Percentiles rank a stretch among this genome's conserved stretches.
Evolutionary conservation across 2,113 vertebrate species (phyloP).

Genomic region (Oreochromis niloticus): DNA sequence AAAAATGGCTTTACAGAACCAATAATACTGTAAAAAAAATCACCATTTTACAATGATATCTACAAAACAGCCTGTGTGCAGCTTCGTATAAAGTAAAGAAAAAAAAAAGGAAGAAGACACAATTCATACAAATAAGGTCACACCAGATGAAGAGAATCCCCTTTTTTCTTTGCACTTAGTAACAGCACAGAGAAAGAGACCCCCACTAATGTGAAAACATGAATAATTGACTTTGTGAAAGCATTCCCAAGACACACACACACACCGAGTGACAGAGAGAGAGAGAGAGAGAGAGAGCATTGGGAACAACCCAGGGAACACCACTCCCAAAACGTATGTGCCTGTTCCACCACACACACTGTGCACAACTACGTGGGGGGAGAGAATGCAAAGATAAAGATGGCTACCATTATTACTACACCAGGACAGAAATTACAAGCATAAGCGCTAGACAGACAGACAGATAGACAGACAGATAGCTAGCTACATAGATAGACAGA

Average conservation of each 20-base stretch:
- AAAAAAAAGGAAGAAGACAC: neutral
- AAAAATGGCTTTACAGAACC: neutral
- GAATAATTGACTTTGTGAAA: slow-evolving; percentile 53
- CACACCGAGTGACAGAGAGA: neutral
- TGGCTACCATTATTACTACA: slow-evolving; percentile 34
- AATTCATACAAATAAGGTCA: slow-evolving; percentile 6
- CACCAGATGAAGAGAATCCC: neutral
- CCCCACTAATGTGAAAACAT: slow-evolving; percentile 45
- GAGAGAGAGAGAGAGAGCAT: neutral
- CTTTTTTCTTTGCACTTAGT: slow-evolving; percentile 24
- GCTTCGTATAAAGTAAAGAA: neutral
- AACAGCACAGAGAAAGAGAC: slow-evolving; percentile 7
- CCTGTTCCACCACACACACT: neutral
- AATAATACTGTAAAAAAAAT: neutral
- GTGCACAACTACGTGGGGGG: neutral
- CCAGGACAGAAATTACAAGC: neutral
- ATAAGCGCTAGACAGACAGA: neutral
- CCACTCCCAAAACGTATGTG: slow-evolving; percentile 41
- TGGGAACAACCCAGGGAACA: slow-evolving; percentile 44
- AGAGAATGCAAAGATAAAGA: slow-evolving; percentile 26
- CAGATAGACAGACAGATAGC: neutral
- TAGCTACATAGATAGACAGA: slow-evolving; percentile 8
- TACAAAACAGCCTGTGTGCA: neutral
- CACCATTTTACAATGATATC: neutral
- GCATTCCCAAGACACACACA: slow-evolving; percentile 13